Base-by-base conservation (phyloP, 2,888 invertebrate species). In the Lymantria dispar region DNA sequence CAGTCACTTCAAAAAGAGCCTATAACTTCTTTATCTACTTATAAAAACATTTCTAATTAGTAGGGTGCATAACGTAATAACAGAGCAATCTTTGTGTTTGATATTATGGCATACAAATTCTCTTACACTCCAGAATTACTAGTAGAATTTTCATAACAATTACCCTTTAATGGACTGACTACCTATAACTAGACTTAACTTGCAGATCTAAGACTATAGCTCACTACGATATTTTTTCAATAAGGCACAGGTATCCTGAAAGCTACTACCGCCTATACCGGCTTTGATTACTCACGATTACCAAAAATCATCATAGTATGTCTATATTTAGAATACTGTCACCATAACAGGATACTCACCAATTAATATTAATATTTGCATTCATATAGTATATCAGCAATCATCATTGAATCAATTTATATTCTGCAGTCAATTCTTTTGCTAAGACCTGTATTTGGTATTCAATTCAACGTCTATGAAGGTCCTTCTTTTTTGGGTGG, bases 311-410 rank as follows among this genome's bases (percentile, higher is more conserved):
- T 33, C 33, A 7, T 33, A 33, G 9, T 8, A 33, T 33, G 8
- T 10, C 33, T 10, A 33, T 22, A 22, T 38, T 12, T 7, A 3
- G 38, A 12, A 11, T 38, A 8, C 9, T 11, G 12, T n/a, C n/a
- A 12, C 14, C 45, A 12, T 56, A 55, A 55, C 62, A 64, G 68
- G 60, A 64, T 54, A 56, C 44, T 7, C 14, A 58, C 15, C 58
- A 64, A 67, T 68, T 62, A 67, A 54, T 49, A 50, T 30, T 54
- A 61, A 50, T 64, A 38, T 65, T 68, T 54, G 60, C 59, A 67
- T 67, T 65, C 67, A 65, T 0, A 42, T 12, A 43, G 55, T 47
- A 43, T 15, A 36, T 13, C 46, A 43, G 48, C 59, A 65, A 65
- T 63, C 48, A 64, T 55, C 42, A 48, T 11, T 38, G 15, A 22